phyloP scores from a whole-genome alignment of 1,140 invertebrate genomes.

The Rhagoletis pomonella region DNA sequence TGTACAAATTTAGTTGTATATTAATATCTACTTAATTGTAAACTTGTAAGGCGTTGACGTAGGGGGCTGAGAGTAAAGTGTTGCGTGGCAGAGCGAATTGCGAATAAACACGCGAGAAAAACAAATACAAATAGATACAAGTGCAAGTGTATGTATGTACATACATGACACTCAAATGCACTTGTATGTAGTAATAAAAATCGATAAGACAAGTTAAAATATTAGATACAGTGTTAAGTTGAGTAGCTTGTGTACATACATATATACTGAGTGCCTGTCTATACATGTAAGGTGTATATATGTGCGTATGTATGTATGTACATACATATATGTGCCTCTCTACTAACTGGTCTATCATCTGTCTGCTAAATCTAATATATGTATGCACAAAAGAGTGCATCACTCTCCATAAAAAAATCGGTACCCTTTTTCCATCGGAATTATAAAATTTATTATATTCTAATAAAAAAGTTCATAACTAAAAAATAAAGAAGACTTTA shows the following conservation, averaged over 20 bases:
- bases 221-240: neutral
- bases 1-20: neutral
- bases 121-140: neutral
- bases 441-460: too few species aligned
- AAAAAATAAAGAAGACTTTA: too few species aligned
- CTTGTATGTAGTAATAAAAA: slow-evolving; percentile 39
- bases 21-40: neutral
- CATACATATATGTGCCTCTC: neutral
- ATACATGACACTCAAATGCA: neutral
- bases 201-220: slow-evolving; percentile 36
- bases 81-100: slow-evolving; percentile 38
- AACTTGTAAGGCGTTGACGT: neutral
- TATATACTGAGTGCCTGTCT: neutral
- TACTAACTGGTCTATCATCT: slow-evolving; percentile 11
- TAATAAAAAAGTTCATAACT: too few species aligned
- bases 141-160: neutral
- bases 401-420: too few species aligned
- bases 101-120: slow-evolving; percentile 30
- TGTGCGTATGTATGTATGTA: neutral
- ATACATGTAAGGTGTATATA: neutral
- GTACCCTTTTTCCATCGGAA: too few species aligned
- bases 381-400: too few species aligned
- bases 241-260: neutral
- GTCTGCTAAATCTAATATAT: slow-evolving; percentile 20
- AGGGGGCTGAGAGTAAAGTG: slow-evolving; percentile 37